phyloP scores from a whole-genome alignment of 2,113 vertebrate genomes.

The Onychostruthus taczanowskii region DNA sequence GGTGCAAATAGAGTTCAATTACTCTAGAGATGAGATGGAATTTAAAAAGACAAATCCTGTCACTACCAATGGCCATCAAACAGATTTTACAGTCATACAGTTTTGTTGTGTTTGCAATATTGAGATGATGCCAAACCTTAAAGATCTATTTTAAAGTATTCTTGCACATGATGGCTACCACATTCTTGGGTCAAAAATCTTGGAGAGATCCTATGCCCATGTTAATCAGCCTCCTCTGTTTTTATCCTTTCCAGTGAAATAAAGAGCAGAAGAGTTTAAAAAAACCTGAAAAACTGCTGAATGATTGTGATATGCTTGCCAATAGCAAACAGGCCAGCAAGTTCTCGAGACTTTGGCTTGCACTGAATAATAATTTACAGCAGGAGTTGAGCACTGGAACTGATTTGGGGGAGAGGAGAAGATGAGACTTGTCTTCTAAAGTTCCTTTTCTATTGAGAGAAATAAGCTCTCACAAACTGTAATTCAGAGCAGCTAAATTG shows the following conservation, averaged over 20 bases:
- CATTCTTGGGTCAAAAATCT: not conserved
- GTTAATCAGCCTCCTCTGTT: not conserved
- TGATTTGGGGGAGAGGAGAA: not conserved
- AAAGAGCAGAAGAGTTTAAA: not conserved
- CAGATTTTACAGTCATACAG: not conserved
- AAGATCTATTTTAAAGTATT: not conserved
- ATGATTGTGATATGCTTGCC: not conserved
- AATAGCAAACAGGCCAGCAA: not conserved
- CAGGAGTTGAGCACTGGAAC: not conserved
- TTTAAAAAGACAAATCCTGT: conserved; percentile 47
- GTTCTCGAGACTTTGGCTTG: not conserved
- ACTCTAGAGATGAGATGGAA: conserved; percentile 16
- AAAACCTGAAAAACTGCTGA: not conserved
- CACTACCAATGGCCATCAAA: conserved; percentile 44
- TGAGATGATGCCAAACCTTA: not conserved
- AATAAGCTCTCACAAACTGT: not conserved
- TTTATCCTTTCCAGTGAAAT: not conserved
- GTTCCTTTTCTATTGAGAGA: not conserved
- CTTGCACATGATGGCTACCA: not conserved
- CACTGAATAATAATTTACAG: not conserved
- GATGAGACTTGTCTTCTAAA: not conserved
- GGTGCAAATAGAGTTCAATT: conserved; percentile 18
- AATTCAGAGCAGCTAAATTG: not conserved
- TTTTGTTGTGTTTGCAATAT: not conserved
- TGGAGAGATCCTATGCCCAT: not conserved